These are phyloP conservation scores for Cavia porcellus DNA, from an alignment of 2,113 vertebrate genomes.

Conservation along the genomic window DNA sequence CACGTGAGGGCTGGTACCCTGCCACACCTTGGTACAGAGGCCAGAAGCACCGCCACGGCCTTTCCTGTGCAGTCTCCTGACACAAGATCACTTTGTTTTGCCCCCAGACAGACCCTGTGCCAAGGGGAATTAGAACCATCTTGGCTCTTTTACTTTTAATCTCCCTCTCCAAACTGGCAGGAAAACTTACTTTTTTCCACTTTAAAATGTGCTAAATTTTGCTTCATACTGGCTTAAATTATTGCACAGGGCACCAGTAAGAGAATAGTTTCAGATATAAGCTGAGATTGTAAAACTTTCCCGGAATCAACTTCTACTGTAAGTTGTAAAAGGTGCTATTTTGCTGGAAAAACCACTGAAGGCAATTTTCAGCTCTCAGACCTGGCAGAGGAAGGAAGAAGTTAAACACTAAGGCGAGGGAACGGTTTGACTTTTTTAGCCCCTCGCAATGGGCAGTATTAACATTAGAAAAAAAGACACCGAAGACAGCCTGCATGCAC, in stretches of 20 bases:
- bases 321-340: conserved; percentile 27
- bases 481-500: background rate
- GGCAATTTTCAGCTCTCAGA: background rate
- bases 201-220: conserved; percentile 29
- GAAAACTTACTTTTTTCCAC: conserved; percentile 35
- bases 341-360: conserved; percentile 26
- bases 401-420: background rate
- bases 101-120: background rate
- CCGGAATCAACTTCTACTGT: background rate
- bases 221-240: conserved; percentile 4
- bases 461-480: background rate
- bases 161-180: background rate
- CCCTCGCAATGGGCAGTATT: background rate
- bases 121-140: background rate
- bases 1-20: background rate
- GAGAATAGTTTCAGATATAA: conserved; percentile 16
- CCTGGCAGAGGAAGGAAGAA: conserved; percentile 8
- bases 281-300: conserved; percentile 24
- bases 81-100: background rate
- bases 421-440: conserved; percentile 22
- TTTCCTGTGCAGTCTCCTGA: background rate
- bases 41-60: background rate
- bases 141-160: background rate
- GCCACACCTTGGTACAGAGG: background rate
- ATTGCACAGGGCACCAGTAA: background rate